phyloP scores from a whole-genome alignment of 2,113 vertebrate species.

The Blennius ocellaris region DNA sequence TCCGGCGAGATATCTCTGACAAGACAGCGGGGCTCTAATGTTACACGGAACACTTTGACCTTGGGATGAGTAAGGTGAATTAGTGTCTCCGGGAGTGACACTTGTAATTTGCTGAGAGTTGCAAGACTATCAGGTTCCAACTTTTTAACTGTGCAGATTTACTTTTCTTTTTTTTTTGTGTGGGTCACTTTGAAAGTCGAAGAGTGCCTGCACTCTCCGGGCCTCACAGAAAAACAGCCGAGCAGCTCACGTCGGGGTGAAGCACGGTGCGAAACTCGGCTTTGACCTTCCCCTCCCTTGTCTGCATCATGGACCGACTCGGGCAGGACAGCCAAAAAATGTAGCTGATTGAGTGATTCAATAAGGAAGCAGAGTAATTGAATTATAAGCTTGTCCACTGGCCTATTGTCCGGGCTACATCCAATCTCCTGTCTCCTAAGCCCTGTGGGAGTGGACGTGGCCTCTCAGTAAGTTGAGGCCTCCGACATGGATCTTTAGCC shows the following conservation, averaged over 20 bases:
- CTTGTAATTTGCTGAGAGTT: constrained; percentile 11
- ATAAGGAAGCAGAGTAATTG: constrained; percentile 77
- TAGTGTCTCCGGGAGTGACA: constrained; percentile 17
- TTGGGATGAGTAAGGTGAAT: constrained; percentile 2
- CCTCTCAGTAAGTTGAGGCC: constrained; percentile 23
- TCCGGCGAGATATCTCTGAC: constrained; percentile 9
- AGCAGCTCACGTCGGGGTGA: constrained; percentile 25
- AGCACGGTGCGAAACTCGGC: constrained; percentile 29
- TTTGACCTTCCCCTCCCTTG: constrained; percentile 41
- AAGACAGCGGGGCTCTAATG: constrained; percentile 8
- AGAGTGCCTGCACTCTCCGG: too few relatives aligned
- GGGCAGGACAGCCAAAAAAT: constrained; percentile 38
- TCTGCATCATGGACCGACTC: constrained; percentile 43
- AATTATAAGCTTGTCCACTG: constrained; percentile 66
- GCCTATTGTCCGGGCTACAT: constrained; percentile 58
- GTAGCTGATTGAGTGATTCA: constrained; percentile 63
- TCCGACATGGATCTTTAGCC: constrained; percentile 12
- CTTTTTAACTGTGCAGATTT: neutral
- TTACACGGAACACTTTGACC: constrained; percentile 7
- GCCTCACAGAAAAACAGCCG: constrained; percentile 1
- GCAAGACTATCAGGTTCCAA: constrained; percentile 26
- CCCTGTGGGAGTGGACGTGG: constrained; percentile 22
- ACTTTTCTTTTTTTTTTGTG: neutral
- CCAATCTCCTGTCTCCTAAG: constrained; percentile 64
- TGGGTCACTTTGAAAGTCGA: constrained; percentile 24